Evolutionary conservation across 2,888 invertebrate genomes (phyloP).

Genomic region (Drosophila tanythrix): DNA sequence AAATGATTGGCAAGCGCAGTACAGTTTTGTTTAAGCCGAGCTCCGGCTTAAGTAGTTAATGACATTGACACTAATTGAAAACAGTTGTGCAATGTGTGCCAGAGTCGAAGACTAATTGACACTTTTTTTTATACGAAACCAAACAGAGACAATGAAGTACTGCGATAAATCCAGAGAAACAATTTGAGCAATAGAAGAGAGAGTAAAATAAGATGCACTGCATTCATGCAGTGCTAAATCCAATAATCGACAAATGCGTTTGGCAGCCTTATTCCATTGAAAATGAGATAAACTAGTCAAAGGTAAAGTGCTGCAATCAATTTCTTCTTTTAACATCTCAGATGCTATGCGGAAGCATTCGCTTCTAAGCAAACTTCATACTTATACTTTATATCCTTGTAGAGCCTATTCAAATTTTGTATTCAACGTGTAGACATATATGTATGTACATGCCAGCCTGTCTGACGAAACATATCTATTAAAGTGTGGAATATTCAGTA

Average conservation of each 20-base stretch:
- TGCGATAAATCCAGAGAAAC: neutral
- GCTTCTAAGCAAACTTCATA: neutral
- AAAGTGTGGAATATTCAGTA: neutral
- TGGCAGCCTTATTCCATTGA: neutral
- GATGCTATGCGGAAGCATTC: neutral
- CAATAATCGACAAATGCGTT: neutral
- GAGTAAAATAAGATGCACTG: neutral
- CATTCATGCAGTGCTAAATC: neutral
- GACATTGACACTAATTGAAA: conserved; percentile 60
- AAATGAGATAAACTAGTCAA: neutral
- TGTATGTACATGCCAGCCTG: neutral
- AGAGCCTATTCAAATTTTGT: neutral
- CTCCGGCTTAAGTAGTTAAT: conserved; percentile 5
- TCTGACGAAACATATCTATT: neutral
- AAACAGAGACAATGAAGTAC: neutral
- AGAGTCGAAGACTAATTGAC: conserved; percentile 9
- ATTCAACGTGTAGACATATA: neutral
- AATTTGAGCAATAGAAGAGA: neutral
- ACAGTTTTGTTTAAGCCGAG: conserved; percentile 51
- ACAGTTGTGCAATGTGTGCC: conserved; percentile 54
- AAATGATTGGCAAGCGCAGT: conserved; percentile 17
- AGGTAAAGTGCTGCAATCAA: neutral
- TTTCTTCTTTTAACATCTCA: neutral
- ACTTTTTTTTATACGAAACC: neutral
- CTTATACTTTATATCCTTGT: too few relatives aligned